Base-by-base conservation (phyloP, 2,797 vertebrate genomes). In the Jordanella pulchra region DNA sequence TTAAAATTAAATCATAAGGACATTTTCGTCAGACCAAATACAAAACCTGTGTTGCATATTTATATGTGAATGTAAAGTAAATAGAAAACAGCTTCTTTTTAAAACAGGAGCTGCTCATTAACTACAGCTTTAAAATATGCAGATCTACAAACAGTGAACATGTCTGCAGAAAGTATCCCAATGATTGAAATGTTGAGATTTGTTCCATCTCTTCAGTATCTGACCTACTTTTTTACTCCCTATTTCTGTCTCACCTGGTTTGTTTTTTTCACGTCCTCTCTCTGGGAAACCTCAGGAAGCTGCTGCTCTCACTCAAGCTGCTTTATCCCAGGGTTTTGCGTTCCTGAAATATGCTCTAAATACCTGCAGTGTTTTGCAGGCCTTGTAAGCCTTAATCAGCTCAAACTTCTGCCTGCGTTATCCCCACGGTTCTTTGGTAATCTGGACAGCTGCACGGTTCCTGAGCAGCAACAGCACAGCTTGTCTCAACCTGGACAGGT, bases 141-240 rank as follows among this genome's bases (percentile, higher is more conserved):
- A n/a, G n/a, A n/a, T n/a, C 35, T 39, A 2, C 35, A 39, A 39
- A 39, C 35, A 39, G 35, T 4, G 6, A 39, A 39, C 5, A 7
- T 39, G 35, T 39, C 9, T 39, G 35, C 11, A 45, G 14, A 15
- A 45, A 45, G 15, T 48, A 48, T 48, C 47, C 47, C 47, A 18
- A 21, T 18, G 18, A 48, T 4, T 48, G 17, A 48, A 17, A 48
- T 48, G 17, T 48, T 18, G 17, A 48, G 18, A 48, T 18, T 18
- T 48, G 15, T 48, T 5, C 15, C 47, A 48, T 18, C 18, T 47
- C 13, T 47, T 13, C 21, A n/a, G 11, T 18, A 39, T 39, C 83
- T 94, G 91, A 93, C 93, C 92, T 92, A 94, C 86, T 92, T 93
- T 90, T 68, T 27, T 21, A 1, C n/a, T 61, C 53, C 13, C 32